Percentiles rank a stretch among this genome's conserved stretches.
Conservation (phyloP, 2,113 vertebrate genomes). For the Bubo scandiacus region DNA sequence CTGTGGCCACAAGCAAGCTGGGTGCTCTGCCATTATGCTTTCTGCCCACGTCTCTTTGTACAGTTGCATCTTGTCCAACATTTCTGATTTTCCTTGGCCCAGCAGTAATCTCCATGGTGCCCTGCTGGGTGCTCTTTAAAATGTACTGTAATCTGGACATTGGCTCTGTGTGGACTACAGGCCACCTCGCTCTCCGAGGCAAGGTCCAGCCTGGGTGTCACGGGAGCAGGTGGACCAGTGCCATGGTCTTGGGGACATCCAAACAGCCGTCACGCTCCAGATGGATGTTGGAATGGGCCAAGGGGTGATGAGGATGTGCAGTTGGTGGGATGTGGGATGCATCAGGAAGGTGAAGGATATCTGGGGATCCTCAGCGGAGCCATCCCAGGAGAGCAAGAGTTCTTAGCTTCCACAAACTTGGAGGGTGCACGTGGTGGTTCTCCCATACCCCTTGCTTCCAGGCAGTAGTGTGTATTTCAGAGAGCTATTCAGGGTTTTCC, state of each 20-base stretch:
- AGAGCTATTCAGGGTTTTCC: not conserved
- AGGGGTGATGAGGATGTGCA: not conserved
- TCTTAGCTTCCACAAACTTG: not conserved
- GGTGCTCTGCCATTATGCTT: not conserved
- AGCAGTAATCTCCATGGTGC: not conserved
- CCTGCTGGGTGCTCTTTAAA: not conserved
- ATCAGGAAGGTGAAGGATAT: not conserved
- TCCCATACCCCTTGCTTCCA: accelerated
- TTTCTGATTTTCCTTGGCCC: constrained; percentile 28
- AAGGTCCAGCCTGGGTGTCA: accelerated
- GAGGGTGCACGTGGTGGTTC: not conserved
- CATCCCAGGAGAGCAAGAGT: not conserved
- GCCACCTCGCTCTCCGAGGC: not conserved
- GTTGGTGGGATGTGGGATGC: not conserved
- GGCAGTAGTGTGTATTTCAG: not conserved
- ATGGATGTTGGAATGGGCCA: not conserved
- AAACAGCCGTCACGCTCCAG: accelerated
- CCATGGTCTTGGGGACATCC: not conserved
- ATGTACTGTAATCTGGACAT: not conserved
- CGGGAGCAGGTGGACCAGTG: not conserved
- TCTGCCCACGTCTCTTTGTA: not conserved
- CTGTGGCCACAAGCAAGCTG: accelerated
- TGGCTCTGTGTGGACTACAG: not conserved
- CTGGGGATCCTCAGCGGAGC: not conserved
- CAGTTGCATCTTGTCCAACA: not conserved